These are phyloP conservation scores for Oligia latruncula DNA, from an alignment of 2,888 invertebrate genomes.

Conservation along the genomic window DNA sequence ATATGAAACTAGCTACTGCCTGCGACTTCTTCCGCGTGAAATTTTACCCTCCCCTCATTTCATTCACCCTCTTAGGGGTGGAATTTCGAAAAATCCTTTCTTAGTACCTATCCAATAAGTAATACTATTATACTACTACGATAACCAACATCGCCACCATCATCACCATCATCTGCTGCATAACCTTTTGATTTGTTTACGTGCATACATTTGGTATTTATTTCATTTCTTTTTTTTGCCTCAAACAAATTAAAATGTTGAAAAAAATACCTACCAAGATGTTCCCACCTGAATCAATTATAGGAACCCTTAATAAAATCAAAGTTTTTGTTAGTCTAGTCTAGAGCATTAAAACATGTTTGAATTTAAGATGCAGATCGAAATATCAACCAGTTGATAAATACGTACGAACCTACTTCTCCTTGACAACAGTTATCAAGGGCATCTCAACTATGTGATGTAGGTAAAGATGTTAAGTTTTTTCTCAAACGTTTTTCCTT, in stretches of 20 bases:
- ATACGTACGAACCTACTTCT: slow-evolving; percentile 34
- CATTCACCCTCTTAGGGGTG: no score
- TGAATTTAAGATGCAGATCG: slow-evolving; percentile 26
- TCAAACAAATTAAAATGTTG: background rate
- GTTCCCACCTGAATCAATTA: background rate
- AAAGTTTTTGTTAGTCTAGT: slow-evolving; percentile 47
- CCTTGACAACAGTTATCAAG: slow-evolving; percentile 56
- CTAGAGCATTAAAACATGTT: slow-evolving; percentile 26
- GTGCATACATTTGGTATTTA: no score
- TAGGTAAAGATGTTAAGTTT: slow-evolving; percentile 37
- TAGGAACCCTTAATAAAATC: slow-evolving; percentile 15
- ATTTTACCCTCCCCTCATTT: no score
- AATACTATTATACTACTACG: no score
- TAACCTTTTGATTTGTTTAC: no score
- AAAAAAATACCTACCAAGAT: slow-evolving; percentile 5
- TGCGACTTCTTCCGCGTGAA: no score
- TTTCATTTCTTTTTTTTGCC: no score
- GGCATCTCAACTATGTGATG: slow-evolving; percentile 34
- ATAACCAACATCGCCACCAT: no score
- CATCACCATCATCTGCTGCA: background rate
- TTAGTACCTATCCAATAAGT: no score
- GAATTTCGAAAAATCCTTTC: background rate
- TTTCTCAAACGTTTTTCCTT: slow-evolving; percentile 10
- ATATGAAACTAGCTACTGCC: background rate
- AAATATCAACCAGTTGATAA: slow-evolving; percentile 54